Base-by-base conservation (phyloP, 2,113 vertebrate genomes). In the Columbina picui region DNA sequence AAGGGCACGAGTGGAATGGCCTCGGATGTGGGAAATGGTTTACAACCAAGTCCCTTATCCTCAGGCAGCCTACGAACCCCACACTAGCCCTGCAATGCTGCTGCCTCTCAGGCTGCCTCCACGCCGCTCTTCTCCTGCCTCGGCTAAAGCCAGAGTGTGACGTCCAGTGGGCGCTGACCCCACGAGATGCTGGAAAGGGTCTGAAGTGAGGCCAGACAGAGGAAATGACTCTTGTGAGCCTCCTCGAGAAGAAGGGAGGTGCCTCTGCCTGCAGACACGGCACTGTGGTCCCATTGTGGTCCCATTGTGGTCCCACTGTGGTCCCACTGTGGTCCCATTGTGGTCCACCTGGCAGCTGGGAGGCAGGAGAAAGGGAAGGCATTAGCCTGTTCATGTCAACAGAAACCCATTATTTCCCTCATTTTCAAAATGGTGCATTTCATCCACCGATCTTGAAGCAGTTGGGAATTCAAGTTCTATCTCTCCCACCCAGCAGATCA, bases 251-350 rank as follows among this genome's bases (percentile, higher is more conserved):
- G 56, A 45, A 83, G 50, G 36, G 50, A 59, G 36, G 21, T 60
- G 55, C 61, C 74, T 22, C 55, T 55, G 49, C 49, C 41, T 55
- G 61, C 49, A 63, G 60, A 10, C 20, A 9, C 2, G 0, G 32
- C 1, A 5, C 15, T 0, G 2, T 3, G 6, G 32, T 41, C 34
- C n/a, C n/a, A n/a, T n/a, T n/a, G n/a, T n/a, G n/a, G n/a, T n/a
- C n/a, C n/a, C n/a, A n/a, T n/a, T 32, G 57, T 2, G 3, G 43
- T 64, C 2, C 0, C 3, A 60, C 83, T 69, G 56, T 21, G 17
- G 30, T 53, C 2, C 6, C 25, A 82, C 13, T 0, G 0, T 17
- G 43, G 73, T 60, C 69, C 80, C 63, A 30, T 11, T 0, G 0
- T 17, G 43, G 73, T 60, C 69, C 80, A 57, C 27, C 30, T 1